Conservation (phyloP, 2,888 invertebrate species). For the Oligia fasciuncula region DNA sequence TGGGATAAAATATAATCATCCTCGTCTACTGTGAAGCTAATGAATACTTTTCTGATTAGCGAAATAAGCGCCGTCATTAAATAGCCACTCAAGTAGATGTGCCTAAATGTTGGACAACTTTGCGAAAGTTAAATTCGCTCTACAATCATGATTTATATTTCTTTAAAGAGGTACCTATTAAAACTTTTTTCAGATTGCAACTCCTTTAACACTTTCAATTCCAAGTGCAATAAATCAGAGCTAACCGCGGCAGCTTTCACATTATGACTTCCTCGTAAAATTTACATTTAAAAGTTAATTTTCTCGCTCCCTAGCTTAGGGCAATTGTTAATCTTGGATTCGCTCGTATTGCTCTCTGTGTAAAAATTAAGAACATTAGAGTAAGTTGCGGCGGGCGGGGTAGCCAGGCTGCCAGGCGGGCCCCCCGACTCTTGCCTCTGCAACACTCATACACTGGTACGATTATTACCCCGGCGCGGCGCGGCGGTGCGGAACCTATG, state of each 20-base stretch:
- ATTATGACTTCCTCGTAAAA: conserved; percentile 90
- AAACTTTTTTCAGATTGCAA: conserved; percentile 90
- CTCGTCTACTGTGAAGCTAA: conserved; percentile 68
- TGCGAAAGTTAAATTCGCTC: conserved; percentile 82
- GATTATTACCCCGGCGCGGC: conserved; percentile 50
- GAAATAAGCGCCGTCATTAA: conserved; percentile 84
- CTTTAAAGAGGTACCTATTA: conserved; percentile 89
- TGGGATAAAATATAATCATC: conserved; percentile 50
- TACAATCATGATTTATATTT: conserved; percentile 88
- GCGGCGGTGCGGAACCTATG: conserved; percentile 52
- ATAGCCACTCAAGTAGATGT: conserved; percentile 83
- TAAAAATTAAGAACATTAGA: conserved; percentile 81
- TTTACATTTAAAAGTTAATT: conserved; percentile 90
- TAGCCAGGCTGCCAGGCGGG: neutral
- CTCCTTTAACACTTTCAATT: conserved; percentile 90
- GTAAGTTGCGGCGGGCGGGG: conserved; percentile 63
- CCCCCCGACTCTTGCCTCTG: conserved; percentile 33
- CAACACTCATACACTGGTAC: conserved; percentile 54
- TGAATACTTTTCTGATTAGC: conserved; percentile 78
- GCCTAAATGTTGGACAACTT: conserved; percentile 85
- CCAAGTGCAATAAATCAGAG: conserved; percentile 88
- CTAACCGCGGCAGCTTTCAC: conserved; percentile 89
- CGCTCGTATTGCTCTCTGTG: conserved; percentile 75
- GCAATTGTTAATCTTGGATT: conserved; percentile 88
- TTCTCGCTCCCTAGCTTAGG: conserved; percentile 84